Base-by-base conservation (phyloP, 2,888 invertebrate species). In the Epsilonema sp. region DNA sequence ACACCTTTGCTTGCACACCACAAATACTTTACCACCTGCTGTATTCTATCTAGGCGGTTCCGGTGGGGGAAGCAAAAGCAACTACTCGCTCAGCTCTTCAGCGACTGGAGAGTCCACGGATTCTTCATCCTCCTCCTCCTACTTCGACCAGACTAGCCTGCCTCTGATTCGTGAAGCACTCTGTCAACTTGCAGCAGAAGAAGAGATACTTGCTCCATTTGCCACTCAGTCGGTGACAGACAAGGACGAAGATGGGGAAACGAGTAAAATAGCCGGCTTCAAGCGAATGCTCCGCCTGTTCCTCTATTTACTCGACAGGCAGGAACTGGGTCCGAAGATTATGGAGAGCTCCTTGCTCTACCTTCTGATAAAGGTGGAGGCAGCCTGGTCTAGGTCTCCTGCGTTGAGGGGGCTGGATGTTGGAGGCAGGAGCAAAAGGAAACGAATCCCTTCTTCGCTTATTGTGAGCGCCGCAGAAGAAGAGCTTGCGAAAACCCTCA, bases 301-400 rank as follows among this genome's bases (percentile, higher is more conserved):
- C 55, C 78, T 83, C 23, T 82, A 82, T 40, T 69, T 87, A 42
- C 70, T 87, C 50, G 86, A 87, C 64, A 82, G 84, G 65, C 78
- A 80, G 11, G 84, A 85, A 65, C 80, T 87, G 48, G 83, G 84
- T 4, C 76, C 77, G 37, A 74, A 76, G 3, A 79, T 83, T 51
- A 66, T 83, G 52, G 81, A 82, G 59, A 76, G 75, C 57, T 78
- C 82, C 50, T 71, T 83, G 26, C 76, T 78, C 56, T 79, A 83
- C 61, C 78, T 85, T 46, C 80, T 84, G 65, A 74, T 68, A n/a
- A n/a, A n/a, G n/a, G n/a, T n/a, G n/a, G n/a, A n/a, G n/a, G n/a
- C n/a, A n/a, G n/a, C n/a, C n/a, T n/a, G n/a, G n/a, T n/a, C n/a
- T n/a, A n/a, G n/a, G n/a, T n/a, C n/a, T n/a, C n/a, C n/a, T n/a